Evolutionary conservation across 2,888 invertebrate genomes (phyloP), one percentile per base, ranked within the genome.

Genomic region (Papilio demoleus): DNA sequence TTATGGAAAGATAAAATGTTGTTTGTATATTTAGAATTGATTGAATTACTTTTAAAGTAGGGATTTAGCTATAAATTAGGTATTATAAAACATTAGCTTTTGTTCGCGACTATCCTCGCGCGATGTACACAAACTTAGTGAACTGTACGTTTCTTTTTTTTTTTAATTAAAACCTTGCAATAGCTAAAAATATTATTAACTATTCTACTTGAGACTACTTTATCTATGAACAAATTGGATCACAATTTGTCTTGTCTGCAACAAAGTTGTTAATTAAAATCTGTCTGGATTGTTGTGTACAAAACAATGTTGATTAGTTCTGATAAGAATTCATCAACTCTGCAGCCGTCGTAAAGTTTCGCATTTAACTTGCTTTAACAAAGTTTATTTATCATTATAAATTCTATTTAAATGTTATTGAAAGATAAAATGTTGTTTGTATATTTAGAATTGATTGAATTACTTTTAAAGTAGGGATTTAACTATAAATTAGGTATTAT

Each of bases 271-370:
- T 65, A 65, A 65, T 65, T 53, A 58, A 58, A 38, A 24, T 65
- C 65, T 31, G 65, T 65, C 42, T 65, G 27, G 56, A 53, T 53
- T 53, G 53, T 53, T 53, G 53, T 27, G 31, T 53, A 31, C 31
- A 53, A 31, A 31, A 31, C 31, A 31, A 53, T 17, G 31, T 53
- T 31, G 53, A 53, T 53, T 53, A 53, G 31, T 53, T 53, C 27
- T 53, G 53, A 53, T 64, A 53, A 53, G 64, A 64, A 64, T 64
- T 64, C 64, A 64, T 64, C 47, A 64, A 53, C 38, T 53, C 36
- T 27, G 38, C 24, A 64, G 64, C 19, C 53, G 50, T 53, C 53
- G 53, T 53, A 53, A 64, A 64, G 50, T 64, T 64, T 64, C 24
- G 19, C 31, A 63, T 63, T 63, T 27, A 17, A 53, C n/a, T 63